A percentile compares a stretch with the other conserved stretches of the same genome.
Conservation (phyloP, 2,113 vertebrate species). For the Ophthalmotilapia sp. region DNA sequence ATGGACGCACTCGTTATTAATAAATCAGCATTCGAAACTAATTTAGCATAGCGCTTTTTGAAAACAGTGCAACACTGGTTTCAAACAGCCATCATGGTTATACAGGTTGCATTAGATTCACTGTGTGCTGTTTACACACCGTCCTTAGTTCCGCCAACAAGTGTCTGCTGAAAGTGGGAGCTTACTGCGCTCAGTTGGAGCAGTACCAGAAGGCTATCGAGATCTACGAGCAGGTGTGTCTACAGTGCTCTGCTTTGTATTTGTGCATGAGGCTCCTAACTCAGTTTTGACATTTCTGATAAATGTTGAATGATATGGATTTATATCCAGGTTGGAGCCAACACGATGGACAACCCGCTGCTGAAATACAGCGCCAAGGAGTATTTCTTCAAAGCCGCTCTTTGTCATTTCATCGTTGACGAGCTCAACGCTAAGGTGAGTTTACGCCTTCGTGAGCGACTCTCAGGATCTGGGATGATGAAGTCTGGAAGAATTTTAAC, state of each 20-base stretch:
- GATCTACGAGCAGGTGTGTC: constrained; percentile 93
- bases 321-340: constrained; percentile 81
- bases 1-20: neutral
- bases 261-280: neutral
- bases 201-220: constrained; percentile 96
- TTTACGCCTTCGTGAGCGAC: neutral
- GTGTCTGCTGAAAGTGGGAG: constrained; percentile 95
- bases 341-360: constrained; percentile 95
- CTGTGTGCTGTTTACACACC: neutral
- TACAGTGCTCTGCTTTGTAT: neutral
- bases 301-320: neutral
- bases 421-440: constrained; percentile 93
- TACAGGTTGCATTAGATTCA: neutral
- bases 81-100: fast-evolving
- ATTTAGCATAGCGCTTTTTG: neutral
- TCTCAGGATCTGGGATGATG: neutral
- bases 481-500: neutral
- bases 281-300: neutral
- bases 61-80: neutral
- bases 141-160: constrained; percentile 86
- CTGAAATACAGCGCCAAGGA: constrained; percentile 98
- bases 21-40: neutral
- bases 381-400: constrained; percentile 97
- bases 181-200: constrained; percentile 90
- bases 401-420: constrained; percentile 97